Percentiles rank a stretch among this genome's conserved stretches.
Conservation (phyloP, 2,113 vertebrate species). For the Cyphomyrus plagiostoma region DNA sequence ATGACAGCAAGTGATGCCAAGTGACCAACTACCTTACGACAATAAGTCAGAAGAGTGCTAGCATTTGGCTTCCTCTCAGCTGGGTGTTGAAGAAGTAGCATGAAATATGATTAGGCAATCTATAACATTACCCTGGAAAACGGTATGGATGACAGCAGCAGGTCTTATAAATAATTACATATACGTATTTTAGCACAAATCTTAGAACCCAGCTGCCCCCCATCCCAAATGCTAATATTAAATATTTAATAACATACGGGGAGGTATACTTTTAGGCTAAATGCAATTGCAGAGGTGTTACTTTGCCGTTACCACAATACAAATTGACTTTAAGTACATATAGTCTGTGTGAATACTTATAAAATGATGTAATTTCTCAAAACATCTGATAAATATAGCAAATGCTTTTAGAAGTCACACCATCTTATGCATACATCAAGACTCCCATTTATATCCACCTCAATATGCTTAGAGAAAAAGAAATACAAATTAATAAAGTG, state of each 20-base stretch:
- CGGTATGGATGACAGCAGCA: neutral
- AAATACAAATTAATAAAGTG: neutral
- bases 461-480: neutral
- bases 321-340: neutral
- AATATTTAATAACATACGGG: neutral
- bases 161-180: neutral
- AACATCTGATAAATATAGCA: neutral
- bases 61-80: neutral
- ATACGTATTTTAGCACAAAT: neutral
- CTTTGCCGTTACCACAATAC: neutral
- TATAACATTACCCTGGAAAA: neutral
- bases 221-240: neutral
- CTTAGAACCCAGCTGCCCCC: neutral
- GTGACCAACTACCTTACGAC: neutral
- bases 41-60: neutral
- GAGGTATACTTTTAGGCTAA: neutral
- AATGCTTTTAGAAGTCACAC: neutral
- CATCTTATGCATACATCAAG: neutral
- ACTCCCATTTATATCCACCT: neutral
- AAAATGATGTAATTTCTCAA: neutral
- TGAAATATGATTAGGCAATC: neutral
- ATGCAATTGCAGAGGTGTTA: neutral
- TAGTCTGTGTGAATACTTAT: neutral
- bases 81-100: neutral
- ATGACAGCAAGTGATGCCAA: neutral